phyloP scores from a whole-genome alignment of 2,797 vertebrate species.

The Chelon labrosus region DNA sequence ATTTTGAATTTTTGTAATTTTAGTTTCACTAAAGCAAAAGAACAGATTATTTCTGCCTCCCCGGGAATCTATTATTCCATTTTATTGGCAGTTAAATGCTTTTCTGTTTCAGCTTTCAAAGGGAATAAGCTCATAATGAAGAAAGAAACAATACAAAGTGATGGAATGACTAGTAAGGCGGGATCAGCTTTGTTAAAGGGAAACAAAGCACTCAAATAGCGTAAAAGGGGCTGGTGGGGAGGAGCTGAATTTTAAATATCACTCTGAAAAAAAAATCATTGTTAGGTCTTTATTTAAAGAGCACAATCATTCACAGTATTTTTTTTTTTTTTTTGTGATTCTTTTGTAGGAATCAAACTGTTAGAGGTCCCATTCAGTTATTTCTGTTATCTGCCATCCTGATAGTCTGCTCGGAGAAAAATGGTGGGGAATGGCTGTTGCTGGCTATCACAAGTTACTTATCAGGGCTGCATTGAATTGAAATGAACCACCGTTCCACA shows the following conservation, averaged over 20 bases:
- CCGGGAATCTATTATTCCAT: neutral
- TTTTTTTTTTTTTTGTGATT: constrained; percentile 12
- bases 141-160: neutral
- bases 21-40: no score
- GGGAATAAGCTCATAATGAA: constrained; percentile 5
- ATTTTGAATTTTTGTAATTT: no score
- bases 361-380: constrained; percentile 38
- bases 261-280: neutral
- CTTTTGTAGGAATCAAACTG: constrained; percentile 29
- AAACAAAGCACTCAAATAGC: neutral
- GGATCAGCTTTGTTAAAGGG: neutral
- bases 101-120: neutral
- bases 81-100: neutral
- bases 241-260: constrained; percentile 1
- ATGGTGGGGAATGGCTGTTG: constrained; percentile 18
- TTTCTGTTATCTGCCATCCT: constrained; percentile 48
- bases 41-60: neutral
- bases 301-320: constrained; percentile 16
- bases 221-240: neutral
- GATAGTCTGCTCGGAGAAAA: constrained; percentile 41
- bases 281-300: constrained; percentile 20
- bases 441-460: constrained; percentile 66
- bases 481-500: constrained; percentile 63
- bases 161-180: neutral
- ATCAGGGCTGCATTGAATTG: constrained; percentile 76